A percentile compares a stretch with the other conserved stretches of the same genome.
These are phyloP conservation scores for Coilia nasus DNA, from an alignment of 2,797 vertebrate genomes.

Conservation along the genomic window DNA sequence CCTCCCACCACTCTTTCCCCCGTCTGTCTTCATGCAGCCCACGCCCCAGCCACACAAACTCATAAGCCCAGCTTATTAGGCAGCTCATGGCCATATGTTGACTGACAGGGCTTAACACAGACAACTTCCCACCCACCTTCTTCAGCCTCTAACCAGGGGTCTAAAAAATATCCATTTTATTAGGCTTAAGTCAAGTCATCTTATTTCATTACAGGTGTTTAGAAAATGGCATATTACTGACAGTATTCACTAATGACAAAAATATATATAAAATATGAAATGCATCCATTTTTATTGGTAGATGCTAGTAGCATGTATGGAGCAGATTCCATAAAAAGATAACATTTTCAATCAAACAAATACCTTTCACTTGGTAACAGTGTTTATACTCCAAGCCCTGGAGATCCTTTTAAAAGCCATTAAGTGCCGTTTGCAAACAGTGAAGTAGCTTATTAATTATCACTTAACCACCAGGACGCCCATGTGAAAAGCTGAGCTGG, in stretches of 20 bases:
- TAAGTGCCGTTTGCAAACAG: constrained; percentile 56
- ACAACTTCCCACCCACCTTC: constrained; percentile 51
- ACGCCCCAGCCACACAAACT: constrained; percentile 53
- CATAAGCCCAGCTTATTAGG: constrained; percentile 82
- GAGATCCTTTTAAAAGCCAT: constrained; percentile 68
- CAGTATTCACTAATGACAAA: not conserved
- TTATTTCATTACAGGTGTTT: no score
- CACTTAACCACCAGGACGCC: constrained; percentile 42
- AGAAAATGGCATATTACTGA: not conserved
- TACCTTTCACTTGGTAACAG: not conserved
- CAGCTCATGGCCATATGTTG: constrained; percentile 77
- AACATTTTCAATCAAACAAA: no score
- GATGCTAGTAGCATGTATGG: no score
- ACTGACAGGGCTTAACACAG: constrained; percentile 71
- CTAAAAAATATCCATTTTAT: not conserved
- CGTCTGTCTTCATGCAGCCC: constrained; percentile 47
- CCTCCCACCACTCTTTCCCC: constrained; percentile 30
- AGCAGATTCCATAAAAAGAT: no score
- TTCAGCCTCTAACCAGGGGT: constrained; percentile 44
- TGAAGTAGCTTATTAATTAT: constrained; percentile 66
- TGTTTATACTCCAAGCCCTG: not conserved
- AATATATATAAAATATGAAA: not conserved
- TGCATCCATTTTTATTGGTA: not conserved
- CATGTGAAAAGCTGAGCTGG: not conserved
- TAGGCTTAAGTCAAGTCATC: not conserved